phyloP scores from a whole-genome alignment of 2,113 vertebrate species.

The Okapia johnstoni region DNA sequence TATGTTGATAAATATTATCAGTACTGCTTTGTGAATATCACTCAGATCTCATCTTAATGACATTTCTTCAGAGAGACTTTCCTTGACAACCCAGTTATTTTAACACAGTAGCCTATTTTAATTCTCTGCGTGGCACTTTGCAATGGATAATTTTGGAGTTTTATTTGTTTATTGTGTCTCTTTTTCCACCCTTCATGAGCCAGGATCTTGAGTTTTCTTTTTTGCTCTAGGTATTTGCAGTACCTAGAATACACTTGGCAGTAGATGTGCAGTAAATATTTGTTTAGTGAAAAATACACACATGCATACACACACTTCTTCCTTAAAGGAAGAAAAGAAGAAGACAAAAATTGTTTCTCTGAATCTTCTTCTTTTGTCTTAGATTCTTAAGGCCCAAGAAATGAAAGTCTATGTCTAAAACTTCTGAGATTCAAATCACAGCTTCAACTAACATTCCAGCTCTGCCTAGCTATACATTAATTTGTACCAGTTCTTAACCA shows the following conservation, averaged over 20 bases:
- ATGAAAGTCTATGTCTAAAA: not conserved
- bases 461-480: conserved; percentile 54
- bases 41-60: conserved; percentile 32
- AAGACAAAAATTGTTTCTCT: not conserved
- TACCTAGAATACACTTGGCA: not conserved
- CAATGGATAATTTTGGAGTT: not conserved
- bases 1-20: not conserved
- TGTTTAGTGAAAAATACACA: not conserved
- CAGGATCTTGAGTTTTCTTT: not conserved
- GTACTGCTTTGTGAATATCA: conserved; percentile 3
- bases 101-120: not conserved
- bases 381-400: not conserved
- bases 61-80: conserved; percentile 26
- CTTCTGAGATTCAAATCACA: conserved; percentile 75
- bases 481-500: conserved; percentile 75
- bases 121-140: conserved; percentile 1
- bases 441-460: conserved; percentile 66
- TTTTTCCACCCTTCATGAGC: not conserved
- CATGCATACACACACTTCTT: not conserved
- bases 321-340: not conserved
- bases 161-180: not conserved
- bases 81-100: conserved; percentile 11
- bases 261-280: not conserved
- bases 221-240: not conserved
- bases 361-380: not conserved